Evolutionary conservation across 2,888 invertebrate genomes (phyloP), one percentile per base, ranked within the genome.

Genomic region (Teleogryllus oceanicus): DNA sequence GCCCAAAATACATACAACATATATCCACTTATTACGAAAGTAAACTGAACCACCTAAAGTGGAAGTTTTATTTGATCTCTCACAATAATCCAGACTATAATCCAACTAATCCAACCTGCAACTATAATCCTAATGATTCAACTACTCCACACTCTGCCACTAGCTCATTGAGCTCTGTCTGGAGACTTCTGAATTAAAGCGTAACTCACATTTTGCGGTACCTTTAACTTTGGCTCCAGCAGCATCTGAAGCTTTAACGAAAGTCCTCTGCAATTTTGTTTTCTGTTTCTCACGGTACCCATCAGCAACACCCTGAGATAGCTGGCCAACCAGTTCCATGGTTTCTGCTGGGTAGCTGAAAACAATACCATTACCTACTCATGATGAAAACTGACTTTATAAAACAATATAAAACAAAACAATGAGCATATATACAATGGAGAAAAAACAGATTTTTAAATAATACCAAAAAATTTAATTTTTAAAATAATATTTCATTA

Each of bases 331-430:
- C 83, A 93, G 88, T 62, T 90, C 88, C 97, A 97, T 97, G 0
- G 96, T 93, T 81, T 93, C 91, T 62, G 90, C 88, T 0, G 96
- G 96, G 87, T 97, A 97, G 84, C 94, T 94, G 87, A 18, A 82
- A 77, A 86, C 78, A 74, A 77, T n/a, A 62, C 37, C 13, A 8
- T 8, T 37, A 37, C 37, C 37, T 5, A 37, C 37, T 37, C 8
- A 37, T 8, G 37, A 77, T 76, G 50, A 78, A 13, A 75, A 80
- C 21, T 16, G 0, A 24, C n/a, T 76, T 50, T 13, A 20, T 24
- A 80, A 75, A 62, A 74, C 37, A 37, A 37, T 13, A 20, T 24
- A 80, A 75, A 62, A 74, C 37, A 37, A 37, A 37, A 37, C 37
- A 1, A 37, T 37, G 37, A 37, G 37, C 5, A 37, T 37, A 37